Conservation (phyloP, 2,888 invertebrate species). For the Herminia tarsipennalis region DNA sequence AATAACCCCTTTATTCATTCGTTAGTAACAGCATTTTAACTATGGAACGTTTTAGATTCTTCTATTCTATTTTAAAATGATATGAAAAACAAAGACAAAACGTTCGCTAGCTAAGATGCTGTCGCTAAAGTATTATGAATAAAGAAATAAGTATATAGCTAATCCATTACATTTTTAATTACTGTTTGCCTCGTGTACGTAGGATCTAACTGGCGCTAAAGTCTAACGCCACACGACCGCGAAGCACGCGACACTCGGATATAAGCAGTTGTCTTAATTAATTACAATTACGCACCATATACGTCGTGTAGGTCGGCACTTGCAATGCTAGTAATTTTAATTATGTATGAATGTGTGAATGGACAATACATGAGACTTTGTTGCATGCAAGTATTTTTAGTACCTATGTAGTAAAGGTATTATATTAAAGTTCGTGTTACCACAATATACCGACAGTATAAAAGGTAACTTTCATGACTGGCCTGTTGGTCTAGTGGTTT, state of each 20-base stretch:
- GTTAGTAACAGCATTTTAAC: too few species aligned
- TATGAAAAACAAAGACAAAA: too few species aligned
- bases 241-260: constrained; percentile 19
- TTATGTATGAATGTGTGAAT: neutral
- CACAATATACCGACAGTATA: too few species aligned
- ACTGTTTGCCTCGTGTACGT: neutral
- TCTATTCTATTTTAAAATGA: too few species aligned
- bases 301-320: neutral
- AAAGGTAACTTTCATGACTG: too few species aligned
- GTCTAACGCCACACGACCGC: constrained; percentile 3
- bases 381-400: neutral
- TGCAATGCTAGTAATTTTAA: constrained; percentile 7
- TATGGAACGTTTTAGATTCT: too few species aligned
- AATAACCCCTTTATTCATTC: too few species aligned
- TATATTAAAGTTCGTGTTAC: too few species aligned
- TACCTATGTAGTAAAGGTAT: neutral
- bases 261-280: constrained; percentile 26
- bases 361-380: neutral
- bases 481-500: too few species aligned
- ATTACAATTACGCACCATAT: constrained; percentile 8
- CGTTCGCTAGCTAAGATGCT: too few species aligned
- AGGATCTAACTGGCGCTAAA: neutral
- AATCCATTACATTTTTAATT: neutral
- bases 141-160: neutral
- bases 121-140: too few species aligned